Base-by-base conservation (phyloP, 2,797 vertebrate genomes). In the Chloroceryle inda region DNA sequence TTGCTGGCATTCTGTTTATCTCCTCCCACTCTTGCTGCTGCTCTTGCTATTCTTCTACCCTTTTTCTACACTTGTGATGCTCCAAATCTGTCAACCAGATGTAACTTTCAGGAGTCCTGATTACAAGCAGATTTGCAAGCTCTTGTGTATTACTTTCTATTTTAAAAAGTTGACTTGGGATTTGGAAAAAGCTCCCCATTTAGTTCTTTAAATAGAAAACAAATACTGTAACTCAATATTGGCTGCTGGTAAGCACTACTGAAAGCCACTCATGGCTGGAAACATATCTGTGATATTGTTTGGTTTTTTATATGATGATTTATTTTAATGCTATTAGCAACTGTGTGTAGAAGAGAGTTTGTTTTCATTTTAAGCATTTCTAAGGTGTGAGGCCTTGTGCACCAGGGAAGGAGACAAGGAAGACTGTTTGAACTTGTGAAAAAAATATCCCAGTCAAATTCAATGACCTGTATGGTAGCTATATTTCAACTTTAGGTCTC, bases 41-140 rank as follows among this genome's bases (percentile, higher is more conserved):
- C 52, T 59, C 44, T 56, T 85, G 44, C 66, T 90, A 27, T 77
- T 90, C 58, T 87, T 62, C 49, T 89, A 9, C 37, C 17, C 74
- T 85, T 75, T 82, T 84, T 55, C 50, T 78, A 38, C 49, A 40
- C 63, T 92, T 79, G 18, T 78, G 79, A 64, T 95, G 89, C 63
- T 96, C 95, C 92, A 88, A 94, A 92, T 97, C 96, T 97, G 93
- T 96, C 93, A 94, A 58, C 86, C 96, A 94, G 89, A 92, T 95
- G 96, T 86, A 96, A 83, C 62, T 89, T 93, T 81, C 93, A 76
- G 68, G 73, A 96, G 80, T 67, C 84, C 80, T 94, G 77, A 93
- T 96, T 94, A 69, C 91, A 95, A 96, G 94, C 88, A 94, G 94
- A 92, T 96, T 85, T 94, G 88, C 62, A 78, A 94, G 64, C 61